These are phyloP conservation scores for Cryptocephalus moraei DNA, from an alignment of 2,888 invertebrate species.

Conservation along the genomic window DNA sequence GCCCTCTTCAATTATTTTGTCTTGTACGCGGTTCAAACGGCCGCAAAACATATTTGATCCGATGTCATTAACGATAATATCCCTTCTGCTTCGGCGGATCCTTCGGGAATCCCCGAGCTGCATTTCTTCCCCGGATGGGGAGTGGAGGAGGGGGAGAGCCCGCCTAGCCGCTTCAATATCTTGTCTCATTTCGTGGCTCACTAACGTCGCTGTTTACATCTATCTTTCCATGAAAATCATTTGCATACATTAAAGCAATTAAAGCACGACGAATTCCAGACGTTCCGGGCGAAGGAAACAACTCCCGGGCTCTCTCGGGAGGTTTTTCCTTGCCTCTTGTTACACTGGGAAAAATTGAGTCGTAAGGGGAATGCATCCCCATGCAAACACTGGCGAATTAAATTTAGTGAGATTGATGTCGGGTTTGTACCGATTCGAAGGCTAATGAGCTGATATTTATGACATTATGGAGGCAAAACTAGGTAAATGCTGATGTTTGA, in stretches of 20 bases:
- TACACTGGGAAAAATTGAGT: too few relatives aligned
- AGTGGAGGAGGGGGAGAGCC: conserved; percentile 9
- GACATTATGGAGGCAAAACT: too few relatives aligned
- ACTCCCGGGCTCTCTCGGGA: not conserved
- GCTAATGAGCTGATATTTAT: too few relatives aligned
- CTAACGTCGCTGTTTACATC: conserved; percentile 33
- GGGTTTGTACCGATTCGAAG: too few relatives aligned
- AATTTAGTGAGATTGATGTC: too few relatives aligned
- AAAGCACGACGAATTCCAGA: conserved; percentile 19
- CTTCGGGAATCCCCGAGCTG: conserved; percentile 8
- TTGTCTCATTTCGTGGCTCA: conserved; percentile 33
- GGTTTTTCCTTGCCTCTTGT: too few relatives aligned
- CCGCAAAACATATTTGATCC: conserved; percentile 16
- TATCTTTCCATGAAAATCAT: conserved; percentile 32
- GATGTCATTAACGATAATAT: conserved; percentile 19
- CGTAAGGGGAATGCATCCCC: too few relatives aligned
- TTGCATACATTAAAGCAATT: conserved; percentile 34
- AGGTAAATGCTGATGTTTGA: too few relatives aligned
- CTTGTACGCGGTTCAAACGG: conserved; percentile 5
- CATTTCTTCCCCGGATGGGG: not conserved
- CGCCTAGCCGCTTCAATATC: conserved; percentile 16
- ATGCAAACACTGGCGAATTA: too few relatives aligned
- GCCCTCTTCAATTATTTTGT: conserved; percentile 9
- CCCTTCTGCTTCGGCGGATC: conserved; percentile 17
- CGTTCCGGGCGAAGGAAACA: not conserved